These are phyloP conservation scores for Ooceraea biroi DNA, from an alignment of 1,140 invertebrate genomes.

Conservation along the genomic window DNA sequence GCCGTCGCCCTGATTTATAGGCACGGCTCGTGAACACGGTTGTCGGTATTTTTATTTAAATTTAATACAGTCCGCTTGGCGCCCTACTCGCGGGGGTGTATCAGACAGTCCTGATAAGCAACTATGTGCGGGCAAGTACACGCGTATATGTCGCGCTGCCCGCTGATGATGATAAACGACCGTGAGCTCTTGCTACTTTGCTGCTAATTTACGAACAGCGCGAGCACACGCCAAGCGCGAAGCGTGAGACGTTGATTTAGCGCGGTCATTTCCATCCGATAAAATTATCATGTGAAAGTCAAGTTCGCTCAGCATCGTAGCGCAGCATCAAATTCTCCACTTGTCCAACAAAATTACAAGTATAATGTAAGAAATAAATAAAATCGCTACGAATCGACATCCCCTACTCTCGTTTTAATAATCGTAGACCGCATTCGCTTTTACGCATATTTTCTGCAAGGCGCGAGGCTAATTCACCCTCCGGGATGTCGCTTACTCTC, in stretches of 20 bases:
- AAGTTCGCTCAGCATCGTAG: background rate
- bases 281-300: conserved; percentile 10
- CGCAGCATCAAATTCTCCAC: background rate
- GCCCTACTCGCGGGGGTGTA: conserved; percentile 77
- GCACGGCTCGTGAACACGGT: conserved; percentile 83
- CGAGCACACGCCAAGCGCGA: background rate
- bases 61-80: conserved; percentile 85
- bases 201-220: conserved; percentile 53
- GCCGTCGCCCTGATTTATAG: conserved; percentile 85
- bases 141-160: conserved; percentile 53
- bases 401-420: no score
- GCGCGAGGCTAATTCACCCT: background rate
- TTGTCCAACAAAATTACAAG: background rate
- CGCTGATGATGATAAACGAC: conserved; percentile 73
- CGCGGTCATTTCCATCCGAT: conserved; percentile 36
- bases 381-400: no score
- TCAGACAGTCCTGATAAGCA: conserved; percentile 81
- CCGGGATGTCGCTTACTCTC: no score
- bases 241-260: conserved; percentile 45
- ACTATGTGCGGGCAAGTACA: conserved; percentile 66
- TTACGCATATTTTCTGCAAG: background rate
- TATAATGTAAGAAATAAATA: background rate
- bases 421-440: background rate
- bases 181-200: conserved; percentile 59
- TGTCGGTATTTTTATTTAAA: conserved; percentile 87